Evolutionary conservation across 64 coral and sea anemone species (phyloP).

Genomic region (Porites australiensis): DNA sequence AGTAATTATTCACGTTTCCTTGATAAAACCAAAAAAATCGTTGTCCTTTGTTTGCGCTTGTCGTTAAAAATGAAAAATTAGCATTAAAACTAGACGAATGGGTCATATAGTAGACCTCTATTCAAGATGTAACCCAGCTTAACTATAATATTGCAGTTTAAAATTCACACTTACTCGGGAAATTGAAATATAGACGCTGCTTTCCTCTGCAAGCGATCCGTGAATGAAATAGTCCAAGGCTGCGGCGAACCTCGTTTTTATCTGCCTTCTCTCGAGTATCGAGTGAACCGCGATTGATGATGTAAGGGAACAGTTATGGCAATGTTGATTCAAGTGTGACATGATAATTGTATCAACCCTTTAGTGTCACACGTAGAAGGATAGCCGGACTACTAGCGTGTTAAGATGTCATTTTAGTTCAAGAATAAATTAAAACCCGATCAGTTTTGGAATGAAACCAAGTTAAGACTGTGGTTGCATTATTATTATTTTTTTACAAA

Average conservation of each 20-base stretch:
- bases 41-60: neutral
- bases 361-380: neutral
- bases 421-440: too few species aligned
- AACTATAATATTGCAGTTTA: neutral
- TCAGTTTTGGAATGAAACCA: too few species aligned
- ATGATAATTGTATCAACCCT: neutral
- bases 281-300: neutral
- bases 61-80: neutral
- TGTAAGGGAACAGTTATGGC: constrained; percentile 8
- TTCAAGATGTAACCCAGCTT: neutral
- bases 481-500: too few species aligned
- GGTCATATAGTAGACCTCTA: neutral
- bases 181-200: neutral
- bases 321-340: constrained; percentile 23
- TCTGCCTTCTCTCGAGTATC: neutral
- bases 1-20: neutral
- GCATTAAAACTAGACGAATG: constrained; percentile 18
- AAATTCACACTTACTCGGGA: neutral
- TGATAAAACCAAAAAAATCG: too few species aligned
- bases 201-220: neutral
- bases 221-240: neutral
- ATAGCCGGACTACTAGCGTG: neutral
- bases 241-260: neutral
- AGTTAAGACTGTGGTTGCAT: too few species aligned
- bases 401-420: neutral